phyloP scores from a whole-genome alignment of 2,888 invertebrate species.

The Ophioninae sp. region DNA sequence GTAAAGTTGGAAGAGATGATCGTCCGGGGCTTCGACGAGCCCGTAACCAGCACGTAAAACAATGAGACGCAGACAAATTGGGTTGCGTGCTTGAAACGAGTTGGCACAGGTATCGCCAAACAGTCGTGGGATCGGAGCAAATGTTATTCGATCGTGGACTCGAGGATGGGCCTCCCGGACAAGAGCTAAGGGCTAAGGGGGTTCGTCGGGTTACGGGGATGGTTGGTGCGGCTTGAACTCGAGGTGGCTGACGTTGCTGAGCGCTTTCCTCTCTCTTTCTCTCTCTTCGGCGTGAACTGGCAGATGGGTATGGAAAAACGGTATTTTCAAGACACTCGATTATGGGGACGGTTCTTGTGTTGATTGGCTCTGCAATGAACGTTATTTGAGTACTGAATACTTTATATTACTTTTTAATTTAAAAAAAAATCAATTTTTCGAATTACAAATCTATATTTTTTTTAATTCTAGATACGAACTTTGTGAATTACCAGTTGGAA shows the following conservation, averaged over 20 bases:
- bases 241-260: slow-evolving; percentile 53
- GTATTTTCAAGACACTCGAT: neutral
- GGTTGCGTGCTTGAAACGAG: slow-evolving; percentile 80
- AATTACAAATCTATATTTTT: too few species aligned
- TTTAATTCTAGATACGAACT: too few species aligned
- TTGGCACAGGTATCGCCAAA: slow-evolving; percentile 81
- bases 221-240: slow-evolving; percentile 16
- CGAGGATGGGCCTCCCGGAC: slow-evolving; percentile 22
- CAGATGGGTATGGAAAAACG: slow-evolving; percentile 5
- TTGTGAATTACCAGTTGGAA: too few species aligned
- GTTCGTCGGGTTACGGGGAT: neutral
- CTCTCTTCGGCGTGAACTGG: neutral
- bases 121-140: slow-evolving; percentile 79
- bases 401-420: too few species aligned
- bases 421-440: too few species aligned
- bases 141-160: slow-evolving; percentile 74
- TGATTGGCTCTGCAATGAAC: too few species aligned
- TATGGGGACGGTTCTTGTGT: too few species aligned
- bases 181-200: slow-evolving; percentile 10
- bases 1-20: neutral
- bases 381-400: too few species aligned
- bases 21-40: neutral
- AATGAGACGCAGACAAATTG: slow-evolving; percentile 81
- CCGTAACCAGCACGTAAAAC: slow-evolving; percentile 69
- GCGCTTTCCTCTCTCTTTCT: slow-evolving; percentile 23